These are phyloP conservation scores for Linhomoeus sp. DNA, from an alignment of 2,888 invertebrate species.

Conservation along the genomic window DNA sequence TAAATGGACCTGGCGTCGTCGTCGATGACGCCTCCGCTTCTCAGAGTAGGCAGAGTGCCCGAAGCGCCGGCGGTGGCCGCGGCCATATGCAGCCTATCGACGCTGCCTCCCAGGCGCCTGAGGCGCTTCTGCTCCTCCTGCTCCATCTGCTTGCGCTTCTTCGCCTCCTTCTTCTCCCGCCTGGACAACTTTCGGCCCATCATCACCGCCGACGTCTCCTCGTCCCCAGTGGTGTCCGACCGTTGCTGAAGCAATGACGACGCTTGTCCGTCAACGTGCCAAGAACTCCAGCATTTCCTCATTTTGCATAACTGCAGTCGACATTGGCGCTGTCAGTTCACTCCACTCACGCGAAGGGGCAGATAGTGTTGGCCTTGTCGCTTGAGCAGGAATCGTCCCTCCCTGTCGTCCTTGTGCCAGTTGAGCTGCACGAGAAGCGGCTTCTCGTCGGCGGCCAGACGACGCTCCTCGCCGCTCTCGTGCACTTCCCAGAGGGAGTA, in stretches of 20 bases:
- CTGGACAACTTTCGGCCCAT: constrained; percentile 70
- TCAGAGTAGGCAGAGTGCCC: no score
- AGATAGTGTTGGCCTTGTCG: constrained; percentile 22
- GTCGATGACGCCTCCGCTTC: no score
- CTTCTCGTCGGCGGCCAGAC: constrained; percentile 70
- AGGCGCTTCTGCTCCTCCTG: background rate
- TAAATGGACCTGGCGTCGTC: constrained; percentile 29
- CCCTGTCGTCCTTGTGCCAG: constrained; percentile 96
- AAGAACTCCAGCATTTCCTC: no score
- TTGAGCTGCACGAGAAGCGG: constrained; percentile 88
- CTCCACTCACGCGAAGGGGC: constrained; percentile 9
- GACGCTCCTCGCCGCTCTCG: constrained; percentile 61
- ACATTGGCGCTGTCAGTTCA: no score
- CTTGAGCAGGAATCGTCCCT: constrained; percentile 82
- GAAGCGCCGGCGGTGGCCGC: no score
- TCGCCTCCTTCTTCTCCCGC: constrained; percentile 88
- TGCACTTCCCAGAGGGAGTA: constrained; percentile 50
- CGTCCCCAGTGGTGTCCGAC: constrained; percentile 3
- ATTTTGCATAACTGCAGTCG: no score
- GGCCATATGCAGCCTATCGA: no score
- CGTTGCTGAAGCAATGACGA: no score
- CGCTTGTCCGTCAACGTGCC: no score
- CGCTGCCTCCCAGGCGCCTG: no score
- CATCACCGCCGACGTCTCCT: constrained; percentile 6
- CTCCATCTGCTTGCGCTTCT: constrained; percentile 40